Evolutionary conservation across 2,797 vertebrate species (phyloP), one percentile per base, ranked within the genome.

Genomic region (Artibeus lituratus): DNA sequence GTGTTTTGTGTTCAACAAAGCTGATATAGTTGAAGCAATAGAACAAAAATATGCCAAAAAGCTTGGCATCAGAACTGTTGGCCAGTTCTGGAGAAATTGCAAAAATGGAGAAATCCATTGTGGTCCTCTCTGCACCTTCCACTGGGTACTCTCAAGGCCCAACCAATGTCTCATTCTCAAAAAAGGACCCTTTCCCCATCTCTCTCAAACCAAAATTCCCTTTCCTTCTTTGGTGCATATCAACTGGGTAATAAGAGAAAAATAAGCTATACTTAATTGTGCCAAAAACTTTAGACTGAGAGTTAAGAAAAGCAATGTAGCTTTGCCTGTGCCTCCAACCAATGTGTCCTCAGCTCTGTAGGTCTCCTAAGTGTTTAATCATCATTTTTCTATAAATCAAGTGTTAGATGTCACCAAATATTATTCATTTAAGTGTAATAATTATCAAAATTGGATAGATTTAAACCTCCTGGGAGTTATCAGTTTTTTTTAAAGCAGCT

Each of bases 371-470:
- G 5, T 86, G 77, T 22, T 88, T 44, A 78, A 69, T n/a, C 5
- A 42, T 32, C 26, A 69, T 67, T 90, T 90, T 90, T 83, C 29
- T n/a, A 8, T 37, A 85, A 90, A 53, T 59, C 59, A 90, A 92
- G 7, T n/a, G 57, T 69, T 53, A 90, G 16, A 74, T 14, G 29
- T 65, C 67, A 87, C 29, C 53, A 78, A 85, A 93, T 67, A 4
- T 21, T 72, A 92, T 44, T 70, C 37, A 90, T 44, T 70, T 65
- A 86, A 55, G 8, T 51, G 9, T 1, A 78, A 35, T 65, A 77
- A 74, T n/a, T 94, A 22, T 24, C 35, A 88, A 49, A 47, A 51
- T 86, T n/a, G 42, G n/a, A 3, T 80, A 24, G 10, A 44, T 57
- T 89, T 94, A 96, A 83, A 44, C 22, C 3, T 83, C 32, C 37